These are phyloP conservation scores for Acrocephalus arundinaceus DNA, from an alignment of 2,113 vertebrate genomes.

Conservation along the genomic window DNA sequence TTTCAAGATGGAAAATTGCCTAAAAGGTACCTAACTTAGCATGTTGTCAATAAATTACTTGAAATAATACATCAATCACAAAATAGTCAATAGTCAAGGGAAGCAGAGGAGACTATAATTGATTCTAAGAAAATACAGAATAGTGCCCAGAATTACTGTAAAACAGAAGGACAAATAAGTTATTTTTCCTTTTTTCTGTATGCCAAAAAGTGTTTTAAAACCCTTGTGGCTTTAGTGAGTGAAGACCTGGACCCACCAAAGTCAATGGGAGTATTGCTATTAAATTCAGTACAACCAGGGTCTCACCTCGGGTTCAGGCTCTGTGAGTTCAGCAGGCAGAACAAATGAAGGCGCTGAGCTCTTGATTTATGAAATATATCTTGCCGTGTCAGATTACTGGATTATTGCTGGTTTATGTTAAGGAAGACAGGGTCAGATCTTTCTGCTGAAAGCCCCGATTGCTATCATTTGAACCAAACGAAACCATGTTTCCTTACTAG, in stretches of 20 bases:
- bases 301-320: background rate
- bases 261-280: background rate
- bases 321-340: background rate
- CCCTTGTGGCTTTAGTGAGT: background rate
- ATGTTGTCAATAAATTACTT: background rate
- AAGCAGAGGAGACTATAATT: background rate
- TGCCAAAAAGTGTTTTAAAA: background rate
- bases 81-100: background rate
- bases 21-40: background rate
- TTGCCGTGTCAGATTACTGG: background rate
- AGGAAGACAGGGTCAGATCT: background rate
- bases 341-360: background rate
- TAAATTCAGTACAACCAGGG: background rate
- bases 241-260: background rate
- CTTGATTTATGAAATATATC: background rate
- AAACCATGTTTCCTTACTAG: background rate
- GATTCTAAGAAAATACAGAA: background rate
- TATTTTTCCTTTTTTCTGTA: background rate
- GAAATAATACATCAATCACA: background rate
- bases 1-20: background rate
- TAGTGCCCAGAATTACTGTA: background rate
- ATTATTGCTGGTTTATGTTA: background rate
- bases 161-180: background rate
- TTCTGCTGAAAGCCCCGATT: background rate
- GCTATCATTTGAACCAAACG: background rate